Base-by-base conservation (phyloP, 2,888 invertebrate genomes). In the Plebejus melissa region DNA sequence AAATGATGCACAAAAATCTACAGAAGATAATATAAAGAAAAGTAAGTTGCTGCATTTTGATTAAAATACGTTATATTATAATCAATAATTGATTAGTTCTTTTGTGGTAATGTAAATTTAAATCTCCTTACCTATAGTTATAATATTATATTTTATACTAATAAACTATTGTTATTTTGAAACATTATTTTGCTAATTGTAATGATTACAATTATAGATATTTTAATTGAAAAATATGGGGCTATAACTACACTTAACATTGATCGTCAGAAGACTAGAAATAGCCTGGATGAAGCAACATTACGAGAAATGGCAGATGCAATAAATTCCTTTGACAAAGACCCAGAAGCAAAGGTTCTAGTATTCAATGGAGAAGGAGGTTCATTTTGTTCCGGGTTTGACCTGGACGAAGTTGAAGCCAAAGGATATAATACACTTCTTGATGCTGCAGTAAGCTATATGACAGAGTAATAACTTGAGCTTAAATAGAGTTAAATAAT, bases 311-410 rank as follows among this genome's bases (percentile, higher is more conserved):
- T 99, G 28, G 94, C 94, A 4, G 93, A 94, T 50, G 98, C 97
- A 0, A 95, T 99, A 74, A 91, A 95, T 78, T 91, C 94, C 22
- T 99, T 98, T 89, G 98, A 99, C 80, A 94, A 95, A 50, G 97
- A 98, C 84, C 88, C 94, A 0, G 89, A 94, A 0, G 93, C 96
- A 0, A 90, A 94, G 78, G 96, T 96, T 4, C 97, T 96, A 7
- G 96, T 99, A 1, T 90, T 99, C 2, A 95, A 98, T 86, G 99
- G 99, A 7, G 95, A 96, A 83, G 98, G 98, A n/a, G 98, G 98
- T 0, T 97, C 96, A 76, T 99, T 99, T 88, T 98, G 98, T 88
- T 96, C 98, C 2, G 99, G 99, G 0, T 97, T 96, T 86, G 98
- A 99, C 88, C 94, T 99, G 75, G 94, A 96, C 75, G 97, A 98